Conservation (phyloP, 2,113 vertebrate species). For the Hydrochoerus hydrochaeris region DNA sequence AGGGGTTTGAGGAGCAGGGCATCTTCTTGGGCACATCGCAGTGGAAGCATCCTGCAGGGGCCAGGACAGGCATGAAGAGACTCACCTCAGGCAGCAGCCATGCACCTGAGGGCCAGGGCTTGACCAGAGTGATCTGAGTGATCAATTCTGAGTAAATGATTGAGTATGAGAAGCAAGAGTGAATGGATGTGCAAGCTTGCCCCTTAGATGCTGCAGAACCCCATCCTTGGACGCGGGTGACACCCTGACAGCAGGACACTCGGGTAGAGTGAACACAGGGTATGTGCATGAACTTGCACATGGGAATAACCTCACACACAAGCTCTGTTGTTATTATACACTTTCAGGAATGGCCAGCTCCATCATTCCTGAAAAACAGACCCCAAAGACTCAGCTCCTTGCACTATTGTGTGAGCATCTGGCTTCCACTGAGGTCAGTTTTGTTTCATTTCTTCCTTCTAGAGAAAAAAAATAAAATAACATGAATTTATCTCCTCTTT, state of each 20-base stretch:
- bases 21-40: not conserved
- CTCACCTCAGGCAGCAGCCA: not conserved
- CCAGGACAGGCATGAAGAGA: not conserved
- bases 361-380: not conserved
- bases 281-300: accelerated
- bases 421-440: not conserved
- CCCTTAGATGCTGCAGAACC: not conserved
- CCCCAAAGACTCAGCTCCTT: not conserved
- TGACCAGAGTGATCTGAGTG: not conserved
- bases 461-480: not conserved
- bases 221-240: not conserved
- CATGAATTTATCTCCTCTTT: not conserved
- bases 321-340: not conserved
- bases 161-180: not conserved
- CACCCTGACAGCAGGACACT: not conserved
- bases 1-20: not conserved
- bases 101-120: not conserved
- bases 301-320: accelerated
- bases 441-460: not conserved
- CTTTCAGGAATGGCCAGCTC: not conserved
- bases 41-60: not conserved
- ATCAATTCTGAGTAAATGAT: not conserved
- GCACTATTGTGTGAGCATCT: not conserved
- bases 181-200: not conserved
- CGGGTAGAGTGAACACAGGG: not conserved